These are phyloP conservation scores for Phrynocephalus guinanensis DNA, from an alignment of 2,797 vertebrate genomes.

Conservation along the genomic window DNA sequence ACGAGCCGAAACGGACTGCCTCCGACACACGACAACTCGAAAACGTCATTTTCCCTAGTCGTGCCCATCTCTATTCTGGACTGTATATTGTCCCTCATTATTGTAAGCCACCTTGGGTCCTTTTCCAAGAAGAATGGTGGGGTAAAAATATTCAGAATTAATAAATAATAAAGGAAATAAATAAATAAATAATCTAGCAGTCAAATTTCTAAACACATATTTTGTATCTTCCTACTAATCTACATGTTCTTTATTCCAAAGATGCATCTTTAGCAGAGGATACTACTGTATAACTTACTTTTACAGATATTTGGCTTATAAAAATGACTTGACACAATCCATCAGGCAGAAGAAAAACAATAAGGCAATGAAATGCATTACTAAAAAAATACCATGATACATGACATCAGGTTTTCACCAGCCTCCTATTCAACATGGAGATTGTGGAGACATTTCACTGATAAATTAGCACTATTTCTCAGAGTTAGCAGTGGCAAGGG, in stretches of 20 bases:
- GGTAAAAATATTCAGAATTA: too few relatives aligned
- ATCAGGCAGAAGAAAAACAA: slow-evolving; percentile 32
- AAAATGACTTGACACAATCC: slow-evolving; percentile 51
- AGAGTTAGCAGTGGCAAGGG: slow-evolving; percentile 47
- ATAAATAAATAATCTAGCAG: too few relatives aligned
- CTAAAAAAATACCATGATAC: slow-evolving; percentile 59
- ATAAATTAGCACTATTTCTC: slow-evolving; percentile 61
- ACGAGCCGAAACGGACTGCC: too few relatives aligned
- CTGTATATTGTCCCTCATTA: too few relatives aligned
- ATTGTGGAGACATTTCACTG: slow-evolving; percentile 52
- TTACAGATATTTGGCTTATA: slow-evolving; percentile 37
- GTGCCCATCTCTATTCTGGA: too few relatives aligned
- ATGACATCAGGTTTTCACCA: slow-evolving; percentile 48
- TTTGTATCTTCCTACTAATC: not conserved
- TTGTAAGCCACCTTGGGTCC: too few relatives aligned
- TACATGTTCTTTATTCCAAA: not conserved
- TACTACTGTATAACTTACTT: slow-evolving; percentile 15
- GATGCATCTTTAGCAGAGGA: slow-evolving; percentile 16
- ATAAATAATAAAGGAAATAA: too few relatives aligned
- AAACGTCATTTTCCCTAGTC: too few relatives aligned
- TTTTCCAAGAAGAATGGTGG: too few relatives aligned
- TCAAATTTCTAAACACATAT: not conserved
- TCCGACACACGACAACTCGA: too few relatives aligned
- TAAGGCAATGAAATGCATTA: slow-evolving; percentile 39
- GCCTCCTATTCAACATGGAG: slow-evolving; percentile 35